Evolutionary conservation across 2,797 vertebrate species (phyloP), one percentile per base, ranked within the genome.

Genomic region (Antrozous pallidus): DNA sequence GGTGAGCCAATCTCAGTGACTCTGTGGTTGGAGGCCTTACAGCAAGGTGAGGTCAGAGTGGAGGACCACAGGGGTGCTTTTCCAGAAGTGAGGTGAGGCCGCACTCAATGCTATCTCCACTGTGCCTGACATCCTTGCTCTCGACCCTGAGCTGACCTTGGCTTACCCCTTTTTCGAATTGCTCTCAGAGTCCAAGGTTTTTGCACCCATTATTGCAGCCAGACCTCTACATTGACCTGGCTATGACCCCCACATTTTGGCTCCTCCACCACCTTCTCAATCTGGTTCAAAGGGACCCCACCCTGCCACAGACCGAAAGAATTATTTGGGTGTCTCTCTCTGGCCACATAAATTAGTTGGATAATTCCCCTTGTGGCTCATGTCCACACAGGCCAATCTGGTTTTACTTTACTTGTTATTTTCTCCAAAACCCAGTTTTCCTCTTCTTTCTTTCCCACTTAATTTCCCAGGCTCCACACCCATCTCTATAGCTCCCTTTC

Each of bases 331-430:
- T 87, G n/a, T 86, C 77, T 85, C 56, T 73, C 51, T 26, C 9
- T 0, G 4, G 82, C 82, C 88, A 1, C 86, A 33, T 77, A 91
- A 71, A 87, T 82, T 47, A 83, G 70, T 40, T 40, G 31, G 51
- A 16, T 65, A 40, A 88, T 58, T 22, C 77, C 69, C 24, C 36
- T 61, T 2, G 18, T 73, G 91, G 91, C 77, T 90, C 38, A 0
- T 1, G 17, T 86, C 88, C 94, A 88, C 77, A 9, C 28, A 33
- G 77, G 70, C 70, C 77, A 49, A 83, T 95, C 88, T 91, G 94
- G 70, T 88, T 95, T 73, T 45, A 91, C 63, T 93, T 93, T 87
- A 51, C 82, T 90, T 78, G 77, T 73, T 45, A 42, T 95, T 73
- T 85, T 77, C 83, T 65, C 54, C 6, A 40, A 88, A 74, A 33